phyloP scores from a whole-genome alignment of 2,888 invertebrate species.

The Drosophila affinis region DNA sequence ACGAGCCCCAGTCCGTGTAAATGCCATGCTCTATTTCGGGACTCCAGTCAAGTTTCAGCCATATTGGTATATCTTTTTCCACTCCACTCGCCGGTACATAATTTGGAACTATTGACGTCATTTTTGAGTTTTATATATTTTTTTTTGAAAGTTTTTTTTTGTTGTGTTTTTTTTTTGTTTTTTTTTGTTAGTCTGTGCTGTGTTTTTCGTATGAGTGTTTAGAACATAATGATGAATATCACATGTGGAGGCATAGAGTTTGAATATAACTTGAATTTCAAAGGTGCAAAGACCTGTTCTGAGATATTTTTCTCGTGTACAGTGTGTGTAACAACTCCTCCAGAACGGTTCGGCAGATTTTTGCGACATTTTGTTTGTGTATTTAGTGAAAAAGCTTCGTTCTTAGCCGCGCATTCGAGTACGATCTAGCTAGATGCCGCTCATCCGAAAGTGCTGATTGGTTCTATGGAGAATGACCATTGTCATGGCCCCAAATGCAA shows the following conservation, averaged over 20 bases:
- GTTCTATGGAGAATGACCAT: too few relatives aligned
- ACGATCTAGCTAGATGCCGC: too few relatives aligned
- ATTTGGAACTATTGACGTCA: conserved; percentile 29
- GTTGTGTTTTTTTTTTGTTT: conserved; percentile 9
- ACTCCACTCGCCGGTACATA: conserved; percentile 27
- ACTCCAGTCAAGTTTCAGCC: conserved; percentile 75
- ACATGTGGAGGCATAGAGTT: neutral
- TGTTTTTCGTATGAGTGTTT: neutral
- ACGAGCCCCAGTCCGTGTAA: conserved; percentile 81
- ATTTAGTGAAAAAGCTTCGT: too few relatives aligned
- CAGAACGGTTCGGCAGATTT: too few relatives aligned
- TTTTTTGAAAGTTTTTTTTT: conserved; percentile 11
- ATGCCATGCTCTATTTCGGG: conserved; percentile 76
- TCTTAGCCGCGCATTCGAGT: too few relatives aligned
- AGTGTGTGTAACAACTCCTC: too few relatives aligned
- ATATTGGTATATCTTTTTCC: conserved; percentile 46
- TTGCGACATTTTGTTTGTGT: too few relatives aligned
- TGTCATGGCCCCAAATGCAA: too few relatives aligned
- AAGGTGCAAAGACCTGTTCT: neutral
- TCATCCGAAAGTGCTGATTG: too few relatives aligned
- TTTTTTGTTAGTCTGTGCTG: neutral
- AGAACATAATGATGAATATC: neutral
- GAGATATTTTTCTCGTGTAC: too few relatives aligned
- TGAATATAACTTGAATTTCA: neutral
- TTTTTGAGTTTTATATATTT: conserved; percentile 14